Conservation (phyloP, 2,888 invertebrate species). For the Pycnomerus fuliginosus region DNA sequence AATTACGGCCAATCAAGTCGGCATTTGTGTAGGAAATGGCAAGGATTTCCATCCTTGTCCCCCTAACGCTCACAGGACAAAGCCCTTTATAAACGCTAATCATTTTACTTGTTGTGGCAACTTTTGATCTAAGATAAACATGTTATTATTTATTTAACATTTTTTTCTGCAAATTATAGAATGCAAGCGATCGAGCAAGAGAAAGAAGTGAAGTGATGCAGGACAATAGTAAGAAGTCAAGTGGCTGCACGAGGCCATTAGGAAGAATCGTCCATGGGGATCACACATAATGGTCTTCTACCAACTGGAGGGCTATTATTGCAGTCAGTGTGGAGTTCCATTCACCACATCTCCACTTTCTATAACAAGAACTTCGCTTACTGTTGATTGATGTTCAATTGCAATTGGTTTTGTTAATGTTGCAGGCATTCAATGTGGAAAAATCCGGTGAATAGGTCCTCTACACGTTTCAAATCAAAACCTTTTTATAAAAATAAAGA, state of each 20-base stretch:
- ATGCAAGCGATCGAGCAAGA: constrained; percentile 9
- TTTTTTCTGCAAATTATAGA: no score
- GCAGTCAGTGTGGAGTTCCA: constrained; percentile 22
- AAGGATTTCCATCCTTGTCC: constrained; percentile 24
- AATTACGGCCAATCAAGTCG: constrained; percentile 45
- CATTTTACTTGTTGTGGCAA: no score
- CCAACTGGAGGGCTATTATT: constrained; percentile 25
- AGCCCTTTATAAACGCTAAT: constrained; percentile 18
- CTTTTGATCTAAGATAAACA: no score
- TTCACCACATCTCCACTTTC: constrained; percentile 23
- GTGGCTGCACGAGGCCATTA: constrained; percentile 32
- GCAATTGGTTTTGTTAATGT: constrained; percentile 29
- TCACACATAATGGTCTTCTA: constrained; percentile 27
- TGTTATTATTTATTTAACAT: no score
- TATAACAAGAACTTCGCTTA: constrained; percentile 26
- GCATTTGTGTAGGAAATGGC: constrained; percentile 43
- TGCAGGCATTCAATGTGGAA: no score
- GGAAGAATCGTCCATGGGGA: constrained; percentile 25
- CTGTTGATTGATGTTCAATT: constrained; percentile 27
- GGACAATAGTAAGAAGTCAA: constrained; percentile 32
- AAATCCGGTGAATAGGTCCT: no score
- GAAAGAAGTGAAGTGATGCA: constrained; percentile 25
- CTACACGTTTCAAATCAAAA: no score
- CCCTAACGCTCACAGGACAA: constrained; percentile 15
- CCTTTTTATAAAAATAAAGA: no score